Conservation (phyloP, 2,113 vertebrate genomes). For the Zosterops borbonicus region DNA sequence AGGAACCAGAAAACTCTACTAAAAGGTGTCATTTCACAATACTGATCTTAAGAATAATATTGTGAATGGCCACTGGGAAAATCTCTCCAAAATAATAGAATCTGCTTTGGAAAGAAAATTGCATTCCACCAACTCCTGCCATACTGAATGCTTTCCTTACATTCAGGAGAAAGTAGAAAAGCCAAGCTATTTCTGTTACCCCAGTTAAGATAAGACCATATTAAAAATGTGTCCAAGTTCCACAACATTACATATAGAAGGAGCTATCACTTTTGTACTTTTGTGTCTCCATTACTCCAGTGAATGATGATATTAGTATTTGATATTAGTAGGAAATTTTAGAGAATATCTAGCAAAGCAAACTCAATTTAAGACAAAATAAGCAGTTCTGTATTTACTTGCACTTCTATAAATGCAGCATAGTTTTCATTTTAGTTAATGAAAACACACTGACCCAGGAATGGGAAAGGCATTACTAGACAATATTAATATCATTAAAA, state of each 20-base stretch:
- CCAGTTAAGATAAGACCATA: background rate
- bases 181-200: background rate
- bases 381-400: background rate
- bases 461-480: background rate
- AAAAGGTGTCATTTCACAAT: background rate
- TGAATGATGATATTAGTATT: background rate
- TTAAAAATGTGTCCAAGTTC: background rate
- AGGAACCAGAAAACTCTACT: background rate
- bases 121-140: background rate
- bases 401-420: background rate
- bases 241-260: background rate
- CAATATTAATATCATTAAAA: background rate
- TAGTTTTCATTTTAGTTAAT: background rate
- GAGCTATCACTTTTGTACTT: background rate
- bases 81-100: background rate
- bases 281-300: background rate
- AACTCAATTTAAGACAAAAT: background rate
- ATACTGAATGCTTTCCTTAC: background rate
- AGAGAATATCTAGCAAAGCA: background rate
- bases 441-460: background rate
- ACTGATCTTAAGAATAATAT: background rate
- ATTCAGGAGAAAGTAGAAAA: background rate
- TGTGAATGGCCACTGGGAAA: background rate
- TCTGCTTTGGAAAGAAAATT: background rate
- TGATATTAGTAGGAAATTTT: background rate